Evolutionary conservation across 2,888 invertebrate genomes (phyloP).

Genomic region (Acanthosepion esculentum): DNA sequence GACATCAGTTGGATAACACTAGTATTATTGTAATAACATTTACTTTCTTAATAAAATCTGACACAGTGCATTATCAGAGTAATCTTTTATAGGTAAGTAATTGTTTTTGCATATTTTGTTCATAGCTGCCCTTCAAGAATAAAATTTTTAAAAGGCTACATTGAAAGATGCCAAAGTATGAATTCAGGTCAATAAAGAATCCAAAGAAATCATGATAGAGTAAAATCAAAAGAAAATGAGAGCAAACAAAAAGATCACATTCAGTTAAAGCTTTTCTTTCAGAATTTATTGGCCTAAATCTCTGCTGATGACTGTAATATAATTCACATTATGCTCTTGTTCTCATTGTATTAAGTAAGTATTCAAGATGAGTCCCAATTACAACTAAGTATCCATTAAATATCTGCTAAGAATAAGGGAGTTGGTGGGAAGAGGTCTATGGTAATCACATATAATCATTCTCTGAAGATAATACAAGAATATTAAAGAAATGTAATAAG

Average conservation of each 20-base stretch:
- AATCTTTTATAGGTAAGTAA: too few relatives aligned
- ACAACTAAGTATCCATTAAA: constrained; percentile 16
- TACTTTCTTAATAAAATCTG: too few relatives aligned
- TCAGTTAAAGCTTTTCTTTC: constrained; percentile 8
- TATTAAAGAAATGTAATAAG: constrained; percentile 14
- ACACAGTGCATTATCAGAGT: too few relatives aligned
- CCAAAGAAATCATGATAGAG: background rate
- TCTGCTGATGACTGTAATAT: background rate
- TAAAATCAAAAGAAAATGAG: too few relatives aligned
- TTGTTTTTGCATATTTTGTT: too few relatives aligned
- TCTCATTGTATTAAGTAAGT: constrained; percentile 33
- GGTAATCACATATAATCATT: background rate
- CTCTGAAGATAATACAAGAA: background rate
- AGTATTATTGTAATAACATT: too few relatives aligned
- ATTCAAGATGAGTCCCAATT: constrained; percentile 20
- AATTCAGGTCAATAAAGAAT: background rate
- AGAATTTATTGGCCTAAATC: background rate
- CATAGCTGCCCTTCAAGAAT: too few relatives aligned
- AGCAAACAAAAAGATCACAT: background rate
- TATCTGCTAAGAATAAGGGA: constrained; percentile 18
- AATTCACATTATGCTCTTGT: background rate
- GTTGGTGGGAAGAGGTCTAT: background rate
- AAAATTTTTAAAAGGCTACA: too few relatives aligned
- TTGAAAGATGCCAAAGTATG: background rate
- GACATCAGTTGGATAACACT: too few relatives aligned